phyloP scores from a whole-genome alignment of 30 jellyfish, hydroid and myxozoan species.

The Cassiopea xamachana region DNA sequence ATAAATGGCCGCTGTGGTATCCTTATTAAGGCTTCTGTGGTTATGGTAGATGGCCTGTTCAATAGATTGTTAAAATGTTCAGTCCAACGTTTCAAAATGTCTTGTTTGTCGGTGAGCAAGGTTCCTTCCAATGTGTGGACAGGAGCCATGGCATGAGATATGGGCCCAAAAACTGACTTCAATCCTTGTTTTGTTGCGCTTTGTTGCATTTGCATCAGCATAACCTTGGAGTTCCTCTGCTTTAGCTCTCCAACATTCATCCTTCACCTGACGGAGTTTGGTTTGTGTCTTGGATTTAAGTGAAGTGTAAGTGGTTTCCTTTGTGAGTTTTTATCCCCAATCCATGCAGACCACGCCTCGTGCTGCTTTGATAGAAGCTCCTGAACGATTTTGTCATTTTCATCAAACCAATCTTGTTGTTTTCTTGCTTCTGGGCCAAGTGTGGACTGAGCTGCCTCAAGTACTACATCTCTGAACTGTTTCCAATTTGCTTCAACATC shows the following conservation, averaged over 20 bases:
- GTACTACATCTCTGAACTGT: neutral
- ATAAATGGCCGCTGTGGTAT: no score
- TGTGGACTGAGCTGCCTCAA: neutral
- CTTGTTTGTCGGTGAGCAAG: no score
- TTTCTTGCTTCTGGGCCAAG: constrained; percentile 5
- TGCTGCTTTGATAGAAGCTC: neutral
- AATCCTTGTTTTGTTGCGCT: no score
- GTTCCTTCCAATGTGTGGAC: no score
- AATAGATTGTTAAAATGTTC: no score
- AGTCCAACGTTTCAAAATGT: no score
- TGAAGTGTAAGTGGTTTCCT: neutral
- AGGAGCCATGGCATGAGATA: no score
- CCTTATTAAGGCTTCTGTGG: no score
- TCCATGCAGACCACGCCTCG: neutral
- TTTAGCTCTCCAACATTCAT: constrained; percentile 9
- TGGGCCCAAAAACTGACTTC: no score
- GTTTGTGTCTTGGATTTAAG: neutral
- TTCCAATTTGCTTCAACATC: neutral
- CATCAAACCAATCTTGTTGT: constrained; percentile 64
- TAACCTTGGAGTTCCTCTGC: constrained; percentile 37
- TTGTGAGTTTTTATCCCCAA: neutral
- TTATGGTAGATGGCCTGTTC: no score
- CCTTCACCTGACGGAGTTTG: constrained; percentile 39
- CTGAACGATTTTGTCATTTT: constrained; percentile 11
- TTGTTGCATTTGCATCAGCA: no score